A percentile compares a stretch with the other conserved stretches of the same genome.
Evolutionary conservation across 2,797 vertebrate genomes (phyloP).

Genomic region (Acropternis orthonyx): DNA sequence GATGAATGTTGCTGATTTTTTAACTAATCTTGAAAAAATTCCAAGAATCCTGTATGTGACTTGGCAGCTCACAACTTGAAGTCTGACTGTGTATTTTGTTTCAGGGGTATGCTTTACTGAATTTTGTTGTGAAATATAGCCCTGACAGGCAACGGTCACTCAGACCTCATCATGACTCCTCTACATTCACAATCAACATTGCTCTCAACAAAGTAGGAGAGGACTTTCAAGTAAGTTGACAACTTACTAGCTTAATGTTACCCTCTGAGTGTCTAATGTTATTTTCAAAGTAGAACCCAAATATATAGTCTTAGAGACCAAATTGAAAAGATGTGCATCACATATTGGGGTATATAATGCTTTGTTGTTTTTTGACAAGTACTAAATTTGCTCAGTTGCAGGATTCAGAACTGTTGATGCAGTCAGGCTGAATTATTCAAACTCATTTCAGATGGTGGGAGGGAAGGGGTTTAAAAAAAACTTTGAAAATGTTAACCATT

Average conservation of each 20-base stretch:
- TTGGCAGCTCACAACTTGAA: neutral
- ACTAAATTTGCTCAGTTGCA: neutral
- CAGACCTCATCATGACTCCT: constrained; percentile 94
- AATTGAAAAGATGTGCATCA: neutral
- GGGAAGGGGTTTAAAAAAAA: neutral
- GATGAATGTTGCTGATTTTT: neutral
- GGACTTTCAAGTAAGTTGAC: constrained; percentile 86
- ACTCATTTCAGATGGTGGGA: neutral
- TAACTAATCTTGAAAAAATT: neutral
- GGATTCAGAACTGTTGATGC: neutral
- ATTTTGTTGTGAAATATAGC: constrained; percentile 97
- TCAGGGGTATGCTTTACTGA: constrained; percentile 90
- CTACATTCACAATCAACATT: constrained; percentile 97
- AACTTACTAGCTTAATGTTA: neutral
- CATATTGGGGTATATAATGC: neutral
- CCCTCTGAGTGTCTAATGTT: neutral
- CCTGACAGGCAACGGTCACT: constrained; percentile 88
- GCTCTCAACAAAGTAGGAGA: constrained; percentile 92
- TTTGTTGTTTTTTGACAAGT: neutral
- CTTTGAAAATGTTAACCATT: neutral
- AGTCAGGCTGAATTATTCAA: neutral
- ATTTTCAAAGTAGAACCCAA: neutral
- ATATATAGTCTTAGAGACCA: neutral
- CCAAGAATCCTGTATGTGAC: neutral
- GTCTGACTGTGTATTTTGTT: neutral